Conservation (phyloP, 2,113 vertebrate genomes). For the Poeciliopsis turrubarensis region DNA sequence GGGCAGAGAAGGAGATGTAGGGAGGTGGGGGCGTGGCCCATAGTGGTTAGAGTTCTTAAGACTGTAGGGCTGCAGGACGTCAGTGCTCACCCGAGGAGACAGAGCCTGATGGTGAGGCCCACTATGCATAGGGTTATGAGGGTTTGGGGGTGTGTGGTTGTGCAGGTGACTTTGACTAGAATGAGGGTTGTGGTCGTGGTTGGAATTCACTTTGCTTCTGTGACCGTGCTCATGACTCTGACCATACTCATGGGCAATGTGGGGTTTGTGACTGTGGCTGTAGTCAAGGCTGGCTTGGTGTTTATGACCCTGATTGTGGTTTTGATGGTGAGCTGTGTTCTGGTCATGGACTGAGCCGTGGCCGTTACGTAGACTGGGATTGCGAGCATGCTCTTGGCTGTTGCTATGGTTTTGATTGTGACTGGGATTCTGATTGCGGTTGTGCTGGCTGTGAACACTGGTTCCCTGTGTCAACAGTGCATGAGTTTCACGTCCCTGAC, state of each 20-base stretch:
- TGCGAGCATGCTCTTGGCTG: constrained; percentile 68
- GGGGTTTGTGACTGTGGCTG: constrained; percentile 74
- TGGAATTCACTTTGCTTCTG: constrained; percentile 66
- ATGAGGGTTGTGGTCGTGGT: constrained; percentile 62
- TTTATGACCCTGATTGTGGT: constrained; percentile 77
- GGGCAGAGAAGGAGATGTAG: constrained; percentile 74
- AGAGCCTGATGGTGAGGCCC: constrained; percentile 77
- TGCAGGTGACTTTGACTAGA: constrained; percentile 66
- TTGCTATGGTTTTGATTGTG: constrained; percentile 69
- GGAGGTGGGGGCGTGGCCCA: constrained; percentile 84
- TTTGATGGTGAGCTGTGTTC: constrained; percentile 68
- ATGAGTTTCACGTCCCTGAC: constrained; percentile 68
- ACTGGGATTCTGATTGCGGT: constrained; percentile 72
- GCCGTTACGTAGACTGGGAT: constrained; percentile 68
- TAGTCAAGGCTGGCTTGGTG: constrained; percentile 76
- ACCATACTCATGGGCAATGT: constrained; percentile 64
- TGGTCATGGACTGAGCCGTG: constrained; percentile 64
- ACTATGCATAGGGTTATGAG: constrained; percentile 69
- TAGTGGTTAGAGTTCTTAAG: constrained; percentile 82
- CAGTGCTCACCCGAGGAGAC: constrained; percentile 82
- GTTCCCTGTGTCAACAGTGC: constrained; percentile 73
- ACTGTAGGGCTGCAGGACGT: constrained; percentile 84
- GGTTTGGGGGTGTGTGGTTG: constrained; percentile 56
- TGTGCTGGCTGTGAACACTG: constrained; percentile 65
- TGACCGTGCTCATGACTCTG: constrained; percentile 69